Conservation (phyloP, 53 echinoderm and acorn worm species). For the Echinarachnius parma region DNA sequence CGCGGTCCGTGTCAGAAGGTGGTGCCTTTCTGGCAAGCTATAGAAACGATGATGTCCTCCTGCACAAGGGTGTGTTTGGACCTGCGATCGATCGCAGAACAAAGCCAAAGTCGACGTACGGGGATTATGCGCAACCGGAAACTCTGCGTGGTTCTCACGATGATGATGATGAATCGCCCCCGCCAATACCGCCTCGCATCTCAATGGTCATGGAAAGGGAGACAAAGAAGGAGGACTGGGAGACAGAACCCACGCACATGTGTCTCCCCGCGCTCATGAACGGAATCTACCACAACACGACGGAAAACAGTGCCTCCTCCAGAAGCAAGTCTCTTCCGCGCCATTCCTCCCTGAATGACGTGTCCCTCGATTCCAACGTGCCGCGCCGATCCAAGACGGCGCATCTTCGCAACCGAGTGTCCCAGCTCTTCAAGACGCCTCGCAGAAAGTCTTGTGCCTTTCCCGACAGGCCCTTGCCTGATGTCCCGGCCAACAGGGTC, state of each 20-base stretch:
- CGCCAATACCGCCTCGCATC: conserved; percentile 37
- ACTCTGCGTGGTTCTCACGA: background rate
- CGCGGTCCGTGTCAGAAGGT: conserved; percentile 27
- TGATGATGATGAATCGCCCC: conserved; percentile 33
- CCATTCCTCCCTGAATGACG: conserved; percentile 31
- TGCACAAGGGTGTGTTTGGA: conserved; percentile 3
- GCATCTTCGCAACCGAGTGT: conserved; percentile 32
- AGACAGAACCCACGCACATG: conserved; percentile 38
- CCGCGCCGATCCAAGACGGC: conserved; percentile 38
- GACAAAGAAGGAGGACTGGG: conserved; percentile 23
- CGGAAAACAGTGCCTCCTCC: conserved; percentile 20
- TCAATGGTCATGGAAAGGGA: conserved; percentile 21
- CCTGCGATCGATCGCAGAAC: conserved; percentile 37
- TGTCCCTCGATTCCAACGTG: conserved; percentile 11
- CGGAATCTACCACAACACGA: background rate
- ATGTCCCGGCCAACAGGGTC: conserved; percentile 22
- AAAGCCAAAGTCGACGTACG: conserved; percentile 27
- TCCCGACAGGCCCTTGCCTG: conserved; percentile 33
- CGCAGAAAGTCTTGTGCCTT: conserved; percentile 40
- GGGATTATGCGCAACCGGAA: conserved; percentile 21
- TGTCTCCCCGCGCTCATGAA: conserved; percentile 42
- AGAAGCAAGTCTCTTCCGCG: conserved; percentile 40
- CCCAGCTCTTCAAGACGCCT: conserved; percentile 37
- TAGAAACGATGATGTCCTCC: conserved; percentile 5
- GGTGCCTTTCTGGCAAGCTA: conserved; percentile 12